Evolutionary conservation across 2,888 invertebrate genomes (phyloP).

Genomic region (Pandemis cinnamomeana): DNA sequence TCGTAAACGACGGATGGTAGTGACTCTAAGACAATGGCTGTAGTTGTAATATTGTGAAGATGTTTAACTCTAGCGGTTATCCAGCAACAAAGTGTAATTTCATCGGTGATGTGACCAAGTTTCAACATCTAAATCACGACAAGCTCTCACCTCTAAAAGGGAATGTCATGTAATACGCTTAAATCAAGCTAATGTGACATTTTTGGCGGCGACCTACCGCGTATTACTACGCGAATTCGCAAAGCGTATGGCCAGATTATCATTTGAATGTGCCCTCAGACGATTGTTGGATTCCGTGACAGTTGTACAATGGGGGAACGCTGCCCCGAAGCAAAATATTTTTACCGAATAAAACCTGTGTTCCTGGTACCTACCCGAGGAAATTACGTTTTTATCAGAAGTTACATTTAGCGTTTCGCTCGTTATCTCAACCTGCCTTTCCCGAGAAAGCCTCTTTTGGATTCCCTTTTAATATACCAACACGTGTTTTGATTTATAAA

Average conservation of each 20-base stretch:
- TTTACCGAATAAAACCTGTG: conserved; percentile 67
- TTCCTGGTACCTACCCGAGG: conserved; percentile 62
- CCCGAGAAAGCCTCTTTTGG: conserved; percentile 52
- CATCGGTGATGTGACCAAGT: conserved; percentile 27
- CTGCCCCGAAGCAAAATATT: conserved; percentile 70
- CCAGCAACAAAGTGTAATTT: conserved; percentile 15
- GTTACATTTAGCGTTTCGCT: conserved; percentile 61
- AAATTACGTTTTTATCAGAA: conserved; percentile 74
- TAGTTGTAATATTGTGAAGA: background rate
- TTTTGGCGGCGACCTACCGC: conserved; percentile 64
- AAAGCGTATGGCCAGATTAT: conserved; percentile 81
- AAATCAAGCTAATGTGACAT: conserved; percentile 81
- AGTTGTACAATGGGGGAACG: conserved; percentile 72
- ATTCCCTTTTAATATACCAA: conserved; percentile 47
- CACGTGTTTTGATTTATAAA: conserved; percentile 37
- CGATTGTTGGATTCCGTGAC: conserved; percentile 79
- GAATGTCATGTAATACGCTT: conserved; percentile 71
- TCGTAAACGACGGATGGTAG: conserved; percentile 2
- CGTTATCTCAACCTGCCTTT: conserved; percentile 56
- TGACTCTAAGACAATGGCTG: background rate
- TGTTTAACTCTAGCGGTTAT: conserved; percentile 10
- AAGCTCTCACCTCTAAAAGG: conserved; percentile 39
- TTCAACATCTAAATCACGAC: conserved; percentile 37
- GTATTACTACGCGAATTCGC: conserved; percentile 64
- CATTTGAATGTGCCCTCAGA: conserved; percentile 82